These are phyloP conservation scores for Myotis planiceps DNA, from an alignment of 2,797 vertebrate species.

Conservation along the genomic window DNA sequence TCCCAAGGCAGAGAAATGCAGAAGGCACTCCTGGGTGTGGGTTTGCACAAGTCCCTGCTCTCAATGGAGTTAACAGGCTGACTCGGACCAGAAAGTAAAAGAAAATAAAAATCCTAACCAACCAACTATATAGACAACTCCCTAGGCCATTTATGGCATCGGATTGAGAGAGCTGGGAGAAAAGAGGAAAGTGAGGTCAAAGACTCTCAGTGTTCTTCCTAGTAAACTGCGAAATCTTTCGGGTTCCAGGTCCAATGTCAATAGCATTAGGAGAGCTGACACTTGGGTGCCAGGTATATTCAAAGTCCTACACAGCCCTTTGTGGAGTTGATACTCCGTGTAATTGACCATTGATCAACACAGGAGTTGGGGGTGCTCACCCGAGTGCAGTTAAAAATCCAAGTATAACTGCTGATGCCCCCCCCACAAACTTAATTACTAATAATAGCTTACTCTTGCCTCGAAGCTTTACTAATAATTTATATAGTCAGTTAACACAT, in stretches of 20 bases:
- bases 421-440: not conserved
- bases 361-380: not conserved
- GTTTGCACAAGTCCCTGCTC: not conserved
- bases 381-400: not conserved
- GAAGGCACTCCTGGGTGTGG: not conserved
- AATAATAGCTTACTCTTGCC: not conserved
- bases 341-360: not conserved
- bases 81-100: not conserved
- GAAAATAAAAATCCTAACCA: not conserved
- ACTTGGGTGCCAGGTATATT: not conserved
- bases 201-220: not conserved
- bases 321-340: not conserved
- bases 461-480: not conserved
- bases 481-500: not conserved
- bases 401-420: not conserved
- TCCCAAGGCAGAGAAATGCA: not conserved
- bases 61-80: not conserved
- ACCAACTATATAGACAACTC: not conserved
- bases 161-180: not conserved
- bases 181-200: not conserved
- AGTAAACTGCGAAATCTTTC: rapidly evolving
- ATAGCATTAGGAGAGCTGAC: not conserved
- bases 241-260: not conserved
- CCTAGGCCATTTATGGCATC: not conserved
- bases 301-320: not conserved